A percentile compares a stretch with the other conserved stretches of the same genome.
Evolutionary conservation across 2,888 invertebrate genomes (phyloP).

Genomic region (Drosophila paracracens): DNA sequence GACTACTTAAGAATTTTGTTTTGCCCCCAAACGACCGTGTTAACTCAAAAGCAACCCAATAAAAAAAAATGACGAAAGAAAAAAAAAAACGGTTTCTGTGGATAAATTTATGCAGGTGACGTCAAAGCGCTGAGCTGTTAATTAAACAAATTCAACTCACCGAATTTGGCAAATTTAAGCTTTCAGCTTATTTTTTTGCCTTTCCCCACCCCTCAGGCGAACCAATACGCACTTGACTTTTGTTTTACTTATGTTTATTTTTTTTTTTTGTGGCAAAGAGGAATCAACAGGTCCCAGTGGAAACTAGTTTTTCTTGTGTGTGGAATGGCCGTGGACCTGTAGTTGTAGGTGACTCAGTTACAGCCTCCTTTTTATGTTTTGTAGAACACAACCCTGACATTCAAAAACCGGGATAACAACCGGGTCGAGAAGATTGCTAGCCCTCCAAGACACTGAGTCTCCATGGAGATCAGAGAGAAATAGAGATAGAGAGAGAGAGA

Average conservation of each 20-base stretch:
- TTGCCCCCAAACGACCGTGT: constrained; percentile 63
- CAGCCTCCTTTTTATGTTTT: constrained; percentile 43
- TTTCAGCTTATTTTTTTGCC: constrained; percentile 12
- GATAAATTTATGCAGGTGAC: constrained; percentile 73
- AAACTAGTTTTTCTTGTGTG: constrained; percentile 40
- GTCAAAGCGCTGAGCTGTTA: constrained; percentile 67
- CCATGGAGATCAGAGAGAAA: constrained; percentile 16
- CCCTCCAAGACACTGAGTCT: constrained; percentile 45
- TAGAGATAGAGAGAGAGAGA: neutral
- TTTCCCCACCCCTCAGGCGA: constrained; percentile 1
- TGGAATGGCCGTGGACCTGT: constrained; percentile 41
- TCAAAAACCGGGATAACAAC: constrained; percentile 39
- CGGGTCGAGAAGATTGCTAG: constrained; percentile 16
- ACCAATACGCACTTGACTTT: constrained; percentile 35
- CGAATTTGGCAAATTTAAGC: constrained; percentile 57
- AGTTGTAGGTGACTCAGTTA: constrained; percentile 63
- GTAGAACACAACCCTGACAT: constrained; percentile 76
- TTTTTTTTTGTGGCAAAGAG: constrained; percentile 7
- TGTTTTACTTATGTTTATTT: neutral
- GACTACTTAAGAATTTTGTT: constrained; percentile 65
- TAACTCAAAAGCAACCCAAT: constrained; percentile 46
- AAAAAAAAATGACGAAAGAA: constrained; percentile 21
- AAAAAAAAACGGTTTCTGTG: constrained; percentile 27
- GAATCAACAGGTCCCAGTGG: constrained; percentile 12
- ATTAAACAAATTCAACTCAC: constrained; percentile 65